Base-by-base conservation (phyloP, 2,888 invertebrate species). In the Notodonta dromedarius region DNA sequence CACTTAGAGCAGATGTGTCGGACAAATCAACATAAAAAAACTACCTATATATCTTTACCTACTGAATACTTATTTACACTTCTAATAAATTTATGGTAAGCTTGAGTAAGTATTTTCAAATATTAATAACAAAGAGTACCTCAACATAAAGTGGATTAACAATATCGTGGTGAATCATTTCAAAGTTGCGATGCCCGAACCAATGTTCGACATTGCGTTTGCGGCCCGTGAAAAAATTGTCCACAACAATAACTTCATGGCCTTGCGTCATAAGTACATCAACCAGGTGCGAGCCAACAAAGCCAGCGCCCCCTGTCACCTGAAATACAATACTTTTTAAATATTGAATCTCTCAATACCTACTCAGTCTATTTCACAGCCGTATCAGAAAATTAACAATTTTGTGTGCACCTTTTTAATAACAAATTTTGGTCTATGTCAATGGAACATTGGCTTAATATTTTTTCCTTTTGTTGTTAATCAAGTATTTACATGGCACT, bases 111-210 rank as follows among this genome's bases (percentile, higher is more conserved):
- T 46, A 5, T 7, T n/a, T 46, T 46, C 13, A n/a, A n/a, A 46
- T 46, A 5, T 46, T 11, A 11, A 53, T 35, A 59, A 52, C 5
- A 64, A 32, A 39, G 63, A 60, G 59, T 83, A 94, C 94, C 95
- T 99, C 99, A 68, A 99, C 97, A 88, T 97, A 99, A 54, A 99
- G 94, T 24, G 99, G 98, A 91, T 99, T 98, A 0, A 99, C 99
- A 79, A 99, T 98, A 83, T 99, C 99, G 88, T 99, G 99, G 89
- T 99, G 99, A 57, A 99, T 98, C 71, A 99, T 94, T 89, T 99
- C 99, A 89, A 99, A 99, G 91, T 99, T 99, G 79, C 98, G 97
- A 89, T 99, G 99, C 0, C 99, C 99, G 62, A 99, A 95, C 99
- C 99, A 99, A 81, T 99, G 99, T 83, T 99, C 99, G 0, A 99